A percentile compares a stretch with the other conserved stretches of the same genome.
Evolutionary conservation across 2,888 invertebrate genomes (phyloP).

Genomic region (Cylindroiulus punctatus): DNA sequence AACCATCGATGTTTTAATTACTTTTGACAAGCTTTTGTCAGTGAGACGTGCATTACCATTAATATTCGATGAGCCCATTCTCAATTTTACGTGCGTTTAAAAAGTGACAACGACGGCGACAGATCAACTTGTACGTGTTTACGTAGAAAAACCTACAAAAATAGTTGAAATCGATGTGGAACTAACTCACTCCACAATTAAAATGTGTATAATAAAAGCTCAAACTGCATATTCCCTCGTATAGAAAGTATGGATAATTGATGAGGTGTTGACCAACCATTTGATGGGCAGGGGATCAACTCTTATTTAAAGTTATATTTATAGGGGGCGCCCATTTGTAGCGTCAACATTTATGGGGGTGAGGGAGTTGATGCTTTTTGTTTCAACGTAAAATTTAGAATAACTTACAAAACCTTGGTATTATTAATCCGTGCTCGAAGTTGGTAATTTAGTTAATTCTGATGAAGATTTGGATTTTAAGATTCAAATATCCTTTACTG

Average conservation of each 20-base stretch:
- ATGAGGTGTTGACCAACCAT: not conserved
- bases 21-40: constrained; percentile 39
- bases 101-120: constrained; percentile 28
- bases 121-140: not conserved
- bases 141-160: not conserved
- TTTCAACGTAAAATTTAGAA: no score
- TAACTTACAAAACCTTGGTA: no score
- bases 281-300: not conserved
- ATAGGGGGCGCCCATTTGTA: not conserved
- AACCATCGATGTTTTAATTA: constrained; percentile 29
- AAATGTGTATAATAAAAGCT: not conserved
- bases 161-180: constrained; percentile 29
- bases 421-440: no score
- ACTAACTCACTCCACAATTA: constrained; percentile 45
- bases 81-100: constrained; percentile 38
- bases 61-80: constrained; percentile 15
- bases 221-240: not conserved
- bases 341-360: no score
- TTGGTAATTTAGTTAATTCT: no score
- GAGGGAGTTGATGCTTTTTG: no score
- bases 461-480: no score
- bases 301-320: not conserved
- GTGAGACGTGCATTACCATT: constrained; percentile 21
- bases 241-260: not conserved
- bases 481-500: no score